These are phyloP conservation scores for Agonopterix heracliana DNA, from an alignment of 2,888 invertebrate species.

Conservation along the genomic window DNA sequence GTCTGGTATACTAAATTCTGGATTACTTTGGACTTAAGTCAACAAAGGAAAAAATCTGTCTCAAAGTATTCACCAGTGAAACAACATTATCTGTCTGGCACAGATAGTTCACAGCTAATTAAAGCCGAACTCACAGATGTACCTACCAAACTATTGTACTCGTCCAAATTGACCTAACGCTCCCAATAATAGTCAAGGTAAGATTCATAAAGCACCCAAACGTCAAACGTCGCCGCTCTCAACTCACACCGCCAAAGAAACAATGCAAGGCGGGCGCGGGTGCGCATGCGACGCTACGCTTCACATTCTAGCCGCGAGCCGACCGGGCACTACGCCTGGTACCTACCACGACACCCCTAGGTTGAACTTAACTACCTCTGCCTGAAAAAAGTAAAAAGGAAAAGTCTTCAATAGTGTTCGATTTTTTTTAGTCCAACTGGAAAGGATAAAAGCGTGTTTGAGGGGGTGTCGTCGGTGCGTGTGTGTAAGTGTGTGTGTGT, in stretches of 20 bases:
- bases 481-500: constrained; percentile 66
- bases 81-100: too few species aligned
- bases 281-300: constrained; percentile 66
- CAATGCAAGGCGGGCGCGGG: constrained; percentile 49
- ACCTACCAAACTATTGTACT: too few species aligned
- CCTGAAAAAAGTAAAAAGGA: background rate
- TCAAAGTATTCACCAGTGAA: too few species aligned
- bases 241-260: constrained; percentile 50
- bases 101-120: too few species aligned
- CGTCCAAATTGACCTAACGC: too few species aligned
- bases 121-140: too few species aligned
- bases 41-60: too few species aligned
- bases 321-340: constrained; percentile 52
- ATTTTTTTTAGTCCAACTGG: background rate
- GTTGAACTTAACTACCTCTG: background rate
- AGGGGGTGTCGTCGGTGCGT: constrained; percentile 49
- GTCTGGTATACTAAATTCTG: too few species aligned
- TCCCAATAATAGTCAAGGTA: too few species aligned
- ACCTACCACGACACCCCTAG: constrained; percentile 44
- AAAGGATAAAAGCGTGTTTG: background rate
- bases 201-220: too few species aligned
- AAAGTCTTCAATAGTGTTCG: background rate
- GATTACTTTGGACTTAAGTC: too few species aligned
- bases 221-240: constrained; percentile 27
- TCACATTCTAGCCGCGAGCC: constrained; percentile 66